Evolutionary conservation across 2,113 vertebrate genomes (phyloP).

Genomic region (Okapia johnstoni): DNA sequence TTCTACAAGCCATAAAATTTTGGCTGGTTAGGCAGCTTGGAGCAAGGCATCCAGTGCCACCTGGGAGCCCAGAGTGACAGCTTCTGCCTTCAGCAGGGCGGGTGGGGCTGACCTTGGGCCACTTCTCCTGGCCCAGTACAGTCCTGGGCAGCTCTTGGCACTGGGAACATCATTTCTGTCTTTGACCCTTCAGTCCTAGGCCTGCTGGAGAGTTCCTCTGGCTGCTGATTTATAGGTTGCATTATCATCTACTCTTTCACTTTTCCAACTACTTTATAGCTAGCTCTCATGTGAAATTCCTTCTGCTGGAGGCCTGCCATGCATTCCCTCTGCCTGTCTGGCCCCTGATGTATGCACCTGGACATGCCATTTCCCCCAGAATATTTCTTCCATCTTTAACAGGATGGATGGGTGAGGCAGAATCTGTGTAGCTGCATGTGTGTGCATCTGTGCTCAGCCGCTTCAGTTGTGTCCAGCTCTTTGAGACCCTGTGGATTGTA

Average conservation of each 20-base stretch:
- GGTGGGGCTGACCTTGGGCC: background rate
- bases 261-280: background rate
- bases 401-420: background rate
- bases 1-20: conserved; percentile 37
- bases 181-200: background rate
- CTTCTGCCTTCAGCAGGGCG: background rate
- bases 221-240: background rate
- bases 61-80: background rate
- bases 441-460: background rate
- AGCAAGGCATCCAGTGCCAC: background rate
- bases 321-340: background rate
- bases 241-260: background rate
- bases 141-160: background rate
- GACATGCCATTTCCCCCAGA: background rate
- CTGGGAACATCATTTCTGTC: background rate
- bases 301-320: background rate
- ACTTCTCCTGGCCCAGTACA: background rate
- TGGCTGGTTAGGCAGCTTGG: background rate
- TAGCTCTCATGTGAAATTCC: background rate
- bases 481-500: background rate
- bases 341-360: rapidly evolving
- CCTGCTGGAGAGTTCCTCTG: background rate
- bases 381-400: background rate
- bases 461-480: background rate
- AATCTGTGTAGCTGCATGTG: background rate